Percentiles rank a stretch among this genome's conserved stretches.
Conservation (phyloP, 2,797 vertebrate species). For the Melanotaenia nigrans region DNA sequence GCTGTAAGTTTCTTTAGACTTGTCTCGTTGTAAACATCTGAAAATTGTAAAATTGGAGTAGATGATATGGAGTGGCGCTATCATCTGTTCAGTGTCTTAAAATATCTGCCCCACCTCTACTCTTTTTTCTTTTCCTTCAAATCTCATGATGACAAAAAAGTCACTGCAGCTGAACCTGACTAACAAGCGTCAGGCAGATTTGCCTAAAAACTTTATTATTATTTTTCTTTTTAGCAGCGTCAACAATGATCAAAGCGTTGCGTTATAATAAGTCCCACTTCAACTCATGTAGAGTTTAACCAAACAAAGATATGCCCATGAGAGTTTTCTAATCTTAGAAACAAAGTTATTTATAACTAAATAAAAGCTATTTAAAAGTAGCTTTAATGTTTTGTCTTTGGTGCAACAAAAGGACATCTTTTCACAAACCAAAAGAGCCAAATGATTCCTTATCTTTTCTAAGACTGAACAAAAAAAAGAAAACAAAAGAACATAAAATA, state of each 20-base stretch:
- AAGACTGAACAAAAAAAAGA: background rate
- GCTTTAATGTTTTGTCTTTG: background rate
- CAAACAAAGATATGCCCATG: slow-evolving; percentile 5
- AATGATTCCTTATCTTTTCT: background rate
- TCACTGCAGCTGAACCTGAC: slow-evolving; percentile 7
- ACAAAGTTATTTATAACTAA: slow-evolving; percentile 27
- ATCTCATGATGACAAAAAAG: slow-evolving; percentile 8
- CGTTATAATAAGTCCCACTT: slow-evolving; percentile 19
- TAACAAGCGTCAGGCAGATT: slow-evolving; percentile 9
- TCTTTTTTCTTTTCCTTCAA: background rate
- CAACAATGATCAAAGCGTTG: slow-evolving; percentile 23
- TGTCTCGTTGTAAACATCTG: no score
- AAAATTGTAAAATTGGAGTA: background rate
- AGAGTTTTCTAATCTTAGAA: slow-evolving; percentile 59
- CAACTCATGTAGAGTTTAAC: slow-evolving; percentile 2
- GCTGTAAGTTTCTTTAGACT: background rate
- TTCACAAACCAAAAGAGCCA: background rate
- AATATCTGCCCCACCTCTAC: slow-evolving; percentile 20
- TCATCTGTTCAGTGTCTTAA: slow-evolving; percentile 18
- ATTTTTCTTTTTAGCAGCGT: slow-evolving; percentile 17
- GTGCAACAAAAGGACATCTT: background rate
- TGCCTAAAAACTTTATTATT: slow-evolving; percentile 27
- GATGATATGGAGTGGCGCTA: background rate
- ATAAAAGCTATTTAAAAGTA: background rate
- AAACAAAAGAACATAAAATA: background rate